phyloP scores from a whole-genome alignment of 1,140 invertebrate species.

The Choristoneura fumiferana region DNA sequence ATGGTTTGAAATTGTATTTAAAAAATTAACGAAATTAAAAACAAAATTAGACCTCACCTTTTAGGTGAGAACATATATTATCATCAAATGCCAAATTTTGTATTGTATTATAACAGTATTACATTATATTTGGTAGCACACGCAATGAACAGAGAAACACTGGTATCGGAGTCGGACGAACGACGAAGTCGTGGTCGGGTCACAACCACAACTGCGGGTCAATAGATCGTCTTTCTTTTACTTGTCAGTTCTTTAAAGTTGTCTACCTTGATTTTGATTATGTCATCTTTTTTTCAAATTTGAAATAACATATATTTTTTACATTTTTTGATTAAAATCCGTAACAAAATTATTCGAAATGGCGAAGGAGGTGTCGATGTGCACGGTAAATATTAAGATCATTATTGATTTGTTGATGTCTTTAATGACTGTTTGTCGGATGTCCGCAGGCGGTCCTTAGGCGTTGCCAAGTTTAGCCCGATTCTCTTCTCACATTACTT shows the following conservation, averaged over 20 bases:
- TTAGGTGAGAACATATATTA: neutral
- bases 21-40: neutral
- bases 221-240: neutral
- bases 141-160: too few relatives aligned
- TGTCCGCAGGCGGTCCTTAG: too few relatives aligned
- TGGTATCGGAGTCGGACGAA: too few relatives aligned
- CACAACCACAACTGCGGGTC: too few relatives aligned
- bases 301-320: constrained; percentile 35
- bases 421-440: too few relatives aligned
- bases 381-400: constrained; percentile 51
- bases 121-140: too few relatives aligned
- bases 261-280: constrained; percentile 11
- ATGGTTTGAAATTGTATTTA: neutral
- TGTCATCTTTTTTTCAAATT: constrained; percentile 3
- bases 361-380: constrained; percentile 71
- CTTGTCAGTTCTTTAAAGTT: constrained; percentile 15
- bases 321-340: constrained; percentile 22
- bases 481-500: too few relatives aligned
- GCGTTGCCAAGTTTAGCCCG: too few relatives aligned
- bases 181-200: too few relatives aligned
- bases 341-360: constrained; percentile 40
- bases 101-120: neutral
- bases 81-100: neutral
- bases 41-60: neutral
- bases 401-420: too few relatives aligned